A percentile compares a stretch with the other conserved stretches of the same genome.
phyloP scores from a whole-genome alignment of 2,888 invertebrate genomes.

The Drosophila helvetica region DNA sequence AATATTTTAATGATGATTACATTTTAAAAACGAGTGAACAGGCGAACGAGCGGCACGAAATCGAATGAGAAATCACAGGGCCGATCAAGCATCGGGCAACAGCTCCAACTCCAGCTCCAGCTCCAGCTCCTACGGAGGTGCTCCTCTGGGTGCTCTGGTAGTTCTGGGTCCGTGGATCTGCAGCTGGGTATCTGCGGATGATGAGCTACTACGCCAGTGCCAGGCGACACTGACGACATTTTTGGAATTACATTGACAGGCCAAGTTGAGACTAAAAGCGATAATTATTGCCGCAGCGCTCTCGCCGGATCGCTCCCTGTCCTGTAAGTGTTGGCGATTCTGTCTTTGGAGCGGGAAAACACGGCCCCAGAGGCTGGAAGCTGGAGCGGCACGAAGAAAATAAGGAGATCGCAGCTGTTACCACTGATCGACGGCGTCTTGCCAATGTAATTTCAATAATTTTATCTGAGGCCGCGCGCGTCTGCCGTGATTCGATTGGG shows the following conservation, averaged over 20 bases:
- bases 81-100: conserved; percentile 13
- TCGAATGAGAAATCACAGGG: conserved; percentile 65
- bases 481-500: conserved; percentile 77
- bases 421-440: conserved; percentile 72
- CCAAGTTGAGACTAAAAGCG: conserved; percentile 76
- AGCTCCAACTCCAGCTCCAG: neutral
- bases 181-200: neutral
- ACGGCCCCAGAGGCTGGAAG: neutral
- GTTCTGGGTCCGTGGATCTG: neutral
- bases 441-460: conserved; percentile 82
- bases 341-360: conserved; percentile 46
- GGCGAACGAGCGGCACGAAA: conserved; percentile 24
- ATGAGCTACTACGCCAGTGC: conserved; percentile 67
- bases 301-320: conserved; percentile 1
- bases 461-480: conserved; percentile 80
- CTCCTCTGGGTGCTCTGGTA: conserved; percentile 8
- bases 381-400: neutral
- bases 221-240: conserved; percentile 81
- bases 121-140: neutral
- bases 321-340: conserved; percentile 72
- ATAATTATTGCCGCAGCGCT: conserved; percentile 68
- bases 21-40: conserved; percentile 69
- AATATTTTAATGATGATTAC: conserved; percentile 80
- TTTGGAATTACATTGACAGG: conserved; percentile 82
- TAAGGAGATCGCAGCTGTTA: conserved; percentile 44